Percentiles rank a stretch among this genome's conserved stretches.
Evolutionary conservation across 2,113 vertebrate species (phyloP).

Genomic region (Chaenocephalus aceratus): DNA sequence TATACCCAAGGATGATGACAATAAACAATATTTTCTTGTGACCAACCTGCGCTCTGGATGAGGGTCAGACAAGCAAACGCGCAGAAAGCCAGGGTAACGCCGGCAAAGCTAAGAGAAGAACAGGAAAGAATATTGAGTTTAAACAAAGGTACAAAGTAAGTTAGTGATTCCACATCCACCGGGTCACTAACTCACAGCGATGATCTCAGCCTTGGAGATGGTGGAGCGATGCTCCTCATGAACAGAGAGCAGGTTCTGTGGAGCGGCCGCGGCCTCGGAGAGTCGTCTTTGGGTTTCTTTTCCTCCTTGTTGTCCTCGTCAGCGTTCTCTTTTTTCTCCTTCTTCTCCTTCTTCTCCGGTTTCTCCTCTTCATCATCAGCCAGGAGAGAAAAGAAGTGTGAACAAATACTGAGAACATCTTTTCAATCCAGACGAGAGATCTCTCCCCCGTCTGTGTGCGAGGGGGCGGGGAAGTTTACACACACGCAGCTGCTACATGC

Average conservation of each 20-base stretch:
- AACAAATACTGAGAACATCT: not conserved
- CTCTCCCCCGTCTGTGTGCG: too few relatives aligned
- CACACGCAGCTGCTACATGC: too few relatives aligned
- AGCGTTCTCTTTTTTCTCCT: slow-evolving; percentile 53
- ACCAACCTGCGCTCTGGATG: slow-evolving; percentile 91
- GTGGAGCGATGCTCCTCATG: slow-evolving; percentile 92
- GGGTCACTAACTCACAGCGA: slow-evolving; percentile 85
- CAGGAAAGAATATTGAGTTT: not conserved
- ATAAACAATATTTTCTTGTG: not conserved
- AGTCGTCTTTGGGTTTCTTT: slow-evolving; percentile 85
- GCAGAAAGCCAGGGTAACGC: slow-evolving; percentile 91
- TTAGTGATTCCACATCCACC: too few relatives aligned
- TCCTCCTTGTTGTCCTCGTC: slow-evolving; percentile 85
- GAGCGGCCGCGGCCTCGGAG: slow-evolving; percentile 88
- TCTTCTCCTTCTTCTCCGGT: slow-evolving; percentile 55
- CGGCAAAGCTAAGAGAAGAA: slow-evolving; percentile 86
- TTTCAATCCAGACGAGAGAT: too few relatives aligned
- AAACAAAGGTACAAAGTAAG: not conserved
- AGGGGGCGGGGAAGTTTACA: too few relatives aligned
- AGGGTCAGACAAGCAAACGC: slow-evolving; percentile 92
- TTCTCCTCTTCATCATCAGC: slow-evolving; percentile 70
- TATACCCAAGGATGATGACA: too few relatives aligned
- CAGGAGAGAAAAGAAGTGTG: not conserved
- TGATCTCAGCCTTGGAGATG: slow-evolving; percentile 92
- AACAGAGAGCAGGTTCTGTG: slow-evolving; percentile 94